Evolutionary conservation across 1,140 invertebrate genomes (phyloP).

Genomic region (Drusus annulatus): DNA sequence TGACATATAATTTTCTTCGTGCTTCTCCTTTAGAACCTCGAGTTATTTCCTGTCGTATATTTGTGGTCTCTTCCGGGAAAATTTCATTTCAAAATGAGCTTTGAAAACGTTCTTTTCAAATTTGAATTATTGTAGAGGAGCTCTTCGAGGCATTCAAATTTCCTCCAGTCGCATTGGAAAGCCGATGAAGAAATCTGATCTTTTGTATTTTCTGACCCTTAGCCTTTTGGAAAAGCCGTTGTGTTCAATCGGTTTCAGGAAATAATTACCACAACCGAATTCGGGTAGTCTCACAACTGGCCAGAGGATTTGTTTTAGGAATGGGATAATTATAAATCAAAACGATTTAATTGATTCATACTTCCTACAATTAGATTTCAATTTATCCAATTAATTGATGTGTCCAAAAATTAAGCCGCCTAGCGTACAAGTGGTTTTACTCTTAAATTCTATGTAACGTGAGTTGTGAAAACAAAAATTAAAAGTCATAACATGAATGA

Average conservation of each 20-base stretch:
- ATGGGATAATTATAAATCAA: neutral
- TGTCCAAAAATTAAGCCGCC: too few species aligned
- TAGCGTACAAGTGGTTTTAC: too few species aligned
- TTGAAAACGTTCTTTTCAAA: neutral
- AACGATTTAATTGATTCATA: neutral
- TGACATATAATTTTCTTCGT: neutral
- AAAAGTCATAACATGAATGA: too few species aligned
- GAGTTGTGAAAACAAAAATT: too few species aligned
- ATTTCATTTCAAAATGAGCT: slow-evolving; percentile 7
- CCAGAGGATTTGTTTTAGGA: too few species aligned
- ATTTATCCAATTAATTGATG: too few species aligned
- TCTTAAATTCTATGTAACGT: too few species aligned
- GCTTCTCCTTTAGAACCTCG: neutral
- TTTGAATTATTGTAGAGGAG: neutral
- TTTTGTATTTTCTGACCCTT: neutral
- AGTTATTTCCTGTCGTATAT: neutral
- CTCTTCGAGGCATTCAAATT: neutral
- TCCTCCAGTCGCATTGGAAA: neutral
- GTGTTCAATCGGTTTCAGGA: neutral
- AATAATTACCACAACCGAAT: neutral
- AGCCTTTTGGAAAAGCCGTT: neutral
- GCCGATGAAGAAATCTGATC: neutral
- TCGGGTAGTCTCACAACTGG: neutral
- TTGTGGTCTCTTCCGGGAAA: slow-evolving; percentile 1
- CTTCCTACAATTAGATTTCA: neutral